Evolutionary conservation across 2,888 invertebrate genomes (phyloP), one percentile per base, ranked within the genome.

Genomic region (Argyra leucocephala): DNA sequence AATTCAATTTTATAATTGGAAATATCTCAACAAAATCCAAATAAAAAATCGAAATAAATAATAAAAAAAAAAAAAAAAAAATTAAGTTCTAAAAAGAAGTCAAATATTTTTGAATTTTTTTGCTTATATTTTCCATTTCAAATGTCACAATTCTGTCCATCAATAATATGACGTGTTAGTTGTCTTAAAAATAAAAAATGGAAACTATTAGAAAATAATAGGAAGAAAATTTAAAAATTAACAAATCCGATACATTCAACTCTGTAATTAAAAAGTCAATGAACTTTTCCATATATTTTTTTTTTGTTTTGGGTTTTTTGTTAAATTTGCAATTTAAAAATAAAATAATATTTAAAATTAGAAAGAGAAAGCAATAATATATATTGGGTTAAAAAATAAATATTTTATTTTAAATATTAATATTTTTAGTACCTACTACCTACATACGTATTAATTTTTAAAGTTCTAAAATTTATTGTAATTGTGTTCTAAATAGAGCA

Each of bases 111-210:
- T 31, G 1, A 10, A 31, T 31, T 31, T 31, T 31, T 31, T 31
- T 31, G 5, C 7, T 31, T 6, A 2, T 31, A 6, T 18, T 18
- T 12, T 15, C 2, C 18, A 48, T 48, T 48, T 48, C 4, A 48
- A 48, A 48, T 48, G 48, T 48, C 48, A 48, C 48, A 48, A 48
- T 18, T 48, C 48, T 48, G 48, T 48, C 48, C 48, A 48, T 48
- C 48, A 48, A 48, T 26, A 9, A 48, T 18, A 9, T 48, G 48
- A 48, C 15, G 48, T 48, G 2, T n/a, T 12, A 3, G 37, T 48
- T 48, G 2, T 3, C 15, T 48, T 48, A 48, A 48, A 48, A 48
- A 48, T 48, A 48, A 48, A 48, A 48, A 48, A 48, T 48, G 15
- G 5, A 48, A 48, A 48, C 48, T 18, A 48, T 48, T 48, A 48